Evolutionary conservation across 2,797 vertebrate species (phyloP).

Genomic region (Rhinichthys osculus): DNA sequence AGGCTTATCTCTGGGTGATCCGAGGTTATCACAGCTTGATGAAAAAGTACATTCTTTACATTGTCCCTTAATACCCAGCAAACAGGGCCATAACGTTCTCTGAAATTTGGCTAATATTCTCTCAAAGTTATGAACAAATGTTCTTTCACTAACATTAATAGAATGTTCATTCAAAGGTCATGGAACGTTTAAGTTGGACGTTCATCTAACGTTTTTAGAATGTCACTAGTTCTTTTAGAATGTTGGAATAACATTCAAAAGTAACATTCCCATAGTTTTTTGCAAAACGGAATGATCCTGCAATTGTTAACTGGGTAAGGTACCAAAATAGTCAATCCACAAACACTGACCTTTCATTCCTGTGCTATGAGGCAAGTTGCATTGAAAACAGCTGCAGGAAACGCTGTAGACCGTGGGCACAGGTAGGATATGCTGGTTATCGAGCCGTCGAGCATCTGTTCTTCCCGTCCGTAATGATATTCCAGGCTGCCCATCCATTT

Average conservation of each 20-base stretch:
- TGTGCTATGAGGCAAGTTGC: conserved; percentile 23
- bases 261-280: background rate
- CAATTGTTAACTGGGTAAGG: background rate
- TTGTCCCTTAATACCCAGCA: background rate
- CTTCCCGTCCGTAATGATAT: conserved; percentile 66
- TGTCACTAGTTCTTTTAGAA: background rate
- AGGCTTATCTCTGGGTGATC: background rate
- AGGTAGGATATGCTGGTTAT: conserved; percentile 63
- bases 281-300: background rate
- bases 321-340: conserved; percentile 12
- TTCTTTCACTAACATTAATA: background rate
- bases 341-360: conserved; percentile 42
- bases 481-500: conserved; percentile 66
- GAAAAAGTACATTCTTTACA: background rate
- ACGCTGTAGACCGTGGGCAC: conserved; percentile 60
- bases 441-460: conserved; percentile 69
- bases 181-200: background rate
- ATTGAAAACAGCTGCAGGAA: conserved; percentile 68
- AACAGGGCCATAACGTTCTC: background rate
- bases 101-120: background rate
- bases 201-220: background rate
- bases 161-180: background rate
- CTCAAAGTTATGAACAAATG: background rate
- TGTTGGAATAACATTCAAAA: background rate
- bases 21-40: background rate